A percentile compares a stretch with the other conserved stretches of the same genome.
phyloP scores from a whole-genome alignment of 2,888 invertebrate genomes.

The Parascotia fuliginaria region DNA sequence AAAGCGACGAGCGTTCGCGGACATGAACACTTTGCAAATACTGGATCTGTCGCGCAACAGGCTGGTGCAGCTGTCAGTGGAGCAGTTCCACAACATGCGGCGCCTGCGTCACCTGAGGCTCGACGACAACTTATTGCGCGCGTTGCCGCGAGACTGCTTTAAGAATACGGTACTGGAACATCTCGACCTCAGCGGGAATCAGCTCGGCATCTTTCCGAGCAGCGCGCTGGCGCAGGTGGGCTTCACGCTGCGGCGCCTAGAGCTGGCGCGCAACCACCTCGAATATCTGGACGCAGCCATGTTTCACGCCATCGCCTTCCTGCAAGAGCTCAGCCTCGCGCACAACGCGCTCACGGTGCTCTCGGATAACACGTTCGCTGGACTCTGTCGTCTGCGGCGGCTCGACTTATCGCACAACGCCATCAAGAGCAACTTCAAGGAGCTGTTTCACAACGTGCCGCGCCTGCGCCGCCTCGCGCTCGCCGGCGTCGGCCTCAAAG shows the following conservation, averaged over 20 bases:
- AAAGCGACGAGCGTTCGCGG: conserved; percentile 89
- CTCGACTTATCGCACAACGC: conserved; percentile 91
- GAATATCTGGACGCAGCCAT: conserved; percentile 93
- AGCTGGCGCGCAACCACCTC: conserved; percentile 90
- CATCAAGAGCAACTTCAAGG: conserved; percentile 91
- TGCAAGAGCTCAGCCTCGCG: conserved; percentile 90
- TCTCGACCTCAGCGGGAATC: conserved; percentile 90
- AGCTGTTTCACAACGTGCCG: conserved; percentile 92
- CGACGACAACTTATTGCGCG: conserved; percentile 88
- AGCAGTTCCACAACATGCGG: conserved; percentile 82
- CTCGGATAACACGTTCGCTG: conserved; percentile 93
- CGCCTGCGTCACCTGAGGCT: conserved; percentile 89
- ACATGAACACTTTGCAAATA: conserved; percentile 54
- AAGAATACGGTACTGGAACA: conserved; percentile 90
- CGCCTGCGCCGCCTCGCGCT: conserved; percentile 89
- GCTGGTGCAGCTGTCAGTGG: conserved; percentile 54
- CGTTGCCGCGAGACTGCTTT: conserved; percentile 90
- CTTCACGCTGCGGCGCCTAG: conserved; percentile 89
- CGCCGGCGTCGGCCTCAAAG: conserved; percentile 88
- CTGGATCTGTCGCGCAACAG: conserved; percentile 61
- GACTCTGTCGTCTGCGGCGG: conserved; percentile 88
- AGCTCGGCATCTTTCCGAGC: conserved; percentile 89
- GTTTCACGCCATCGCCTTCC: conserved; percentile 88
- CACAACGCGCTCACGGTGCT: conserved; percentile 91
- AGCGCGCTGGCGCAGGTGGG: conserved; percentile 90